Evolutionary conservation across 2,113 vertebrate genomes (phyloP), one percentile per base, ranked within the genome.

Genomic region (Gulo gulo): DNA sequence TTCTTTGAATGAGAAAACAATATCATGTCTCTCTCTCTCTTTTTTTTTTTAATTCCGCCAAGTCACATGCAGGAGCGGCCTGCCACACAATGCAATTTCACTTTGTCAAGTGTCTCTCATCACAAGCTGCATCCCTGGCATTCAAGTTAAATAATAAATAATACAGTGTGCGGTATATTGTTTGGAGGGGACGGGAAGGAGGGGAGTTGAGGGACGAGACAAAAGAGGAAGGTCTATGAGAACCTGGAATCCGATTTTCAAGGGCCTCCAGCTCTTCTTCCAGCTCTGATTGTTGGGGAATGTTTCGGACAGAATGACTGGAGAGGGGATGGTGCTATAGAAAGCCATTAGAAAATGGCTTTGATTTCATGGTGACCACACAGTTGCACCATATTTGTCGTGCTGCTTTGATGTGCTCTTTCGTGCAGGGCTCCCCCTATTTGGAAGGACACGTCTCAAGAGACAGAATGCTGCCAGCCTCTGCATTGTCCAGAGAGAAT

Each of bases 311-410:
- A 85, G 84, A 88, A 52, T 95, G 83, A 80, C 91, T 92, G 98
- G 92, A 95, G 96, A 97, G 91, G 92, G 95, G 59, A 96, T 94
- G 94, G 94, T 98, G 96, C 98, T 78, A 98, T 98, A 97, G 98
- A 95, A 98, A 98, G 4, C 39, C 39, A 42, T 95, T 97, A 96
- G 97, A 98, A 98, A 97, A 97, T 96, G 96, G 90, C 97, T 97
- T 97, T 98, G 97, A 97, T 98, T 98, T 97, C 97, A 96, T 79
- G 96, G 96, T 94, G 91, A 98, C 98, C 80, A 92, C 92, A 95
- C 69, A 83, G 95, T 90, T 42, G 59, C 76, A 23, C 84, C 69
- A 73, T 52, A 42, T 90, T 78, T 81, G 85, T 55, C 21, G 0
- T 24, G 92, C 69, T 57, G 94, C 76, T 83, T 57, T 87, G 74